Evolutionary conservation across 1,140 invertebrate genomes (phyloP), one percentile per base, ranked within the genome.

Genomic region (Cotesia chilonis): DNA sequence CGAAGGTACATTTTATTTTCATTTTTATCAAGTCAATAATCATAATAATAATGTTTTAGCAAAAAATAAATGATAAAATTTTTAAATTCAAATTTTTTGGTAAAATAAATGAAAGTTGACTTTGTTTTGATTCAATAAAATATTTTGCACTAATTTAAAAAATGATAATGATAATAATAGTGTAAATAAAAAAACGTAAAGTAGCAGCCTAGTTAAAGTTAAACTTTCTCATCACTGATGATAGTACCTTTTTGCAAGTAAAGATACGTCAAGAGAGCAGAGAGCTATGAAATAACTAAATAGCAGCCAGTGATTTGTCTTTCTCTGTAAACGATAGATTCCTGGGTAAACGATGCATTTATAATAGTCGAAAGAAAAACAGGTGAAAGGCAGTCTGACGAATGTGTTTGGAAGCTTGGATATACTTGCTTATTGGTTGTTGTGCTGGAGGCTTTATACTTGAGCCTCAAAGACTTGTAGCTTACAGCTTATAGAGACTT

Each of bases 331-430:
- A 51, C 38, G 47, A 59, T 51, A 41, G 36, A 47, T 52, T 47
- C 38, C 36, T 52, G 14, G 38, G 64, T 51, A 47, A 28, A 7
- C 38, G 38, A 51, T 66, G 64, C 38, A 66, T 66, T 51, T 51
- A 66, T 52, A 17, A 66, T 51, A 47, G 17, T 66, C 64, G 10
- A 37, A 47, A 41, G 64, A 66, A 66, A 71, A 71, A 65, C 63
- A 41, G 60, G 61, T 71, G 61, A 71, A 71, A 65, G 68, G 68
- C 68, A 28, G 37, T 28, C 38, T 52, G 41, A 37, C 64, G 64
- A 66, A 66, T 66, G 38, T 63, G 37, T 10, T 47, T 47, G 41
- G 41, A 47, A 47, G 41, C 41, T 47, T 47, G 41, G 7, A 9
- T 41, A 41, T 47, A 47, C 41, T 47, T 47, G 41, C 10, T 47